Evolutionary conservation across 2,113 vertebrate species (phyloP), one percentile per base, ranked within the genome.

Genomic region (Plecotus auritus): DNA sequence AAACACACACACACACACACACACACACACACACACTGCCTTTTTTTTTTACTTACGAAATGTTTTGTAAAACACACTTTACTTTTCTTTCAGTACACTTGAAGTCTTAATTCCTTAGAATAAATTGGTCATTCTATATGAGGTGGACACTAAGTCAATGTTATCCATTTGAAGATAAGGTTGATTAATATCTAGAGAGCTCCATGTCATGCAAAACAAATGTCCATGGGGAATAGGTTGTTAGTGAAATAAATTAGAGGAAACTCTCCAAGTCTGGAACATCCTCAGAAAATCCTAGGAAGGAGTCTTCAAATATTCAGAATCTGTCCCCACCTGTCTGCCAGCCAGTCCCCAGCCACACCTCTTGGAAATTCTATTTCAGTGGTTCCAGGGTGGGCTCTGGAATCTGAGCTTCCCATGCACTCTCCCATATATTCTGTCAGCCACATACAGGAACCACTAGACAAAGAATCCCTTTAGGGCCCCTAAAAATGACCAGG

Each of bases 181-280:
- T 18, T 96, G 69, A 89, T 97, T 97, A 97, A 73, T 97, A 40
- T 70, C 97, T 98, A 93, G 82, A 97, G 74, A 95, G 82, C 47
- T 30, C 9, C 12, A 94, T 83, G 23, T 82, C 96, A 85, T 80
- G 32, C 4, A 54, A 96, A 95, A 37, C 82, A 74, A 97, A 51
- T 18, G 23, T 82, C 76, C 76, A 59, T 81, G 17, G 91, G 69
- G 84, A 98, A 23, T 37, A 92, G 18, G 9, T 91, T 97, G 45
- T 91, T 93, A 96, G 54, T 90, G 30, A 89, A 92, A 89, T 90
- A 95, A 73, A 88, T 40, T 42, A 86, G 9, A 67, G 8, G 18
- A 72, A 74, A 59, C 32, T 76, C 59, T 5, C 35, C 59, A 83
- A 88, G 16, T 32, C 42, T 69, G 76, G 20, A 37, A 35, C 61